Percentiles rank a stretch among this genome's conserved stretches.
These are phyloP conservation scores for Diadophis punctatus DNA, from an alignment of 2,113 vertebrate genomes.

Conservation along the genomic window DNA sequence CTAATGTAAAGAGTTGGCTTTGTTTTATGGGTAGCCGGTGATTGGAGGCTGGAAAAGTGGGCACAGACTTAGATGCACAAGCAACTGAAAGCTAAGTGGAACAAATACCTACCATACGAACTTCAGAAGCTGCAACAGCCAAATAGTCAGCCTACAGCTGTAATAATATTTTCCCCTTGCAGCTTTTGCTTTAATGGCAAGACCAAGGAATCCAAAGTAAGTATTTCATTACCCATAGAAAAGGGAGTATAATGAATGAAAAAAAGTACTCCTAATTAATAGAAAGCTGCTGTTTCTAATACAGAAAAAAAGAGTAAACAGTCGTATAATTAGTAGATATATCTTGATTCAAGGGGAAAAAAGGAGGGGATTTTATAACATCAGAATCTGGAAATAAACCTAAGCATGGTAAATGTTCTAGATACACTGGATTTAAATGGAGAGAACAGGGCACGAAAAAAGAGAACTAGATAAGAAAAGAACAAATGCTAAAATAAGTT, in stretches of 20 bases:
- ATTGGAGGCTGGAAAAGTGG: not conserved
- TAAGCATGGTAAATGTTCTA: not conserved
- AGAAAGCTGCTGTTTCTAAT: not conserved
- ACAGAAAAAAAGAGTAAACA: not conserved
- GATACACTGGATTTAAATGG: not conserved
- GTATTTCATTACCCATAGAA: not conserved
- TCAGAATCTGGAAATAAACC: not conserved
- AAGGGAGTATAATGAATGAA: not conserved
- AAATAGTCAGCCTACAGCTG: not conserved
- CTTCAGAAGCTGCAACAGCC: not conserved
- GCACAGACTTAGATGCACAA: not conserved
- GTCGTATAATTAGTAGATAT: not conserved
- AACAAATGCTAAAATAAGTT: not conserved
- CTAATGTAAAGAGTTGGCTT: not conserved
- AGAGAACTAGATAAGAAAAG: not conserved
- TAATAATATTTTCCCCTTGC: not conserved
- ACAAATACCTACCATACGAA: not conserved
- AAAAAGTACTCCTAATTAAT: not conserved
- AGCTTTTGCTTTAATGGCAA: not conserved
- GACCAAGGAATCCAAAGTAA: not conserved
- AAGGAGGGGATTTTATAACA: not conserved
- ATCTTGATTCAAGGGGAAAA: not conserved
- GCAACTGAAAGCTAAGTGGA: not conserved
- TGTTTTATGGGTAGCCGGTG: not conserved
- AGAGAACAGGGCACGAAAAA: not conserved